Percentiles rank a stretch among this genome's conserved stretches.
These are phyloP conservation scores for Hetaerina titia DNA, from an alignment of 2,888 invertebrate genomes.

Conservation along the genomic window DNA sequence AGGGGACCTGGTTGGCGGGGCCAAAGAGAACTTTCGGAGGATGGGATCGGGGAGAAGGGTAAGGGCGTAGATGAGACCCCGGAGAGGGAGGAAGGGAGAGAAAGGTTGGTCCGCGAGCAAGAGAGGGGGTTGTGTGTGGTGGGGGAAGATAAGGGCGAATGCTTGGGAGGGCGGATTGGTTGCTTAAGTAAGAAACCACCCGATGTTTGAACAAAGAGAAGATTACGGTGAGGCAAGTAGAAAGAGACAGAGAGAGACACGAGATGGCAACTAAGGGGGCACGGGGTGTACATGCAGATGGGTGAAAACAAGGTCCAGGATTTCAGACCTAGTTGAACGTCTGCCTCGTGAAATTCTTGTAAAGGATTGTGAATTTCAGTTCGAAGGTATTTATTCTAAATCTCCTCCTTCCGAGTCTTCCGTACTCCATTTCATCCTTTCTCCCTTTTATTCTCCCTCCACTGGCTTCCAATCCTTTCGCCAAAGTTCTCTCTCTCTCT, in stretches of 20 bases:
- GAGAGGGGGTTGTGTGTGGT: neutral
- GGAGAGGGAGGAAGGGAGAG: neutral
- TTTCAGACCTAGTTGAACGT: neutral
- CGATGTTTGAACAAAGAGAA: neutral
- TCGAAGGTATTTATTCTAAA: neutral
- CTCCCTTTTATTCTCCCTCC: neutral
- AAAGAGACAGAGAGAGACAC: neutral
- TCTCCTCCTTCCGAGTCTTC: neutral
- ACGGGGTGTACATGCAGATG: neutral
- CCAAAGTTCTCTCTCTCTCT: too few species aligned
- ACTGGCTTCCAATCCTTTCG: neutral
- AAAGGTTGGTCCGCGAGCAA: neutral
- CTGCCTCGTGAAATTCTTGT: neutral
- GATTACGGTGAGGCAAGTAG: neutral
- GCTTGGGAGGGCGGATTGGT: neutral
- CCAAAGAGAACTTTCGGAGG: neutral
- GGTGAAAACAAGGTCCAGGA: neutral
- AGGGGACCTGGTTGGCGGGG: neutral
- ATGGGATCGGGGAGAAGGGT: neutral
- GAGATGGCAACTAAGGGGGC: neutral
- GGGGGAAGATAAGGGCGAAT: neutral
- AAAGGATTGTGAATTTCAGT: neutral
- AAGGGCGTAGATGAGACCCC: conserved; percentile 39
- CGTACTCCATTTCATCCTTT: neutral
- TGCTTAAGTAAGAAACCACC: neutral